Base-by-base conservation (phyloP, 2,113 vertebrate genomes). In the Orthonyx spaldingii region DNA sequence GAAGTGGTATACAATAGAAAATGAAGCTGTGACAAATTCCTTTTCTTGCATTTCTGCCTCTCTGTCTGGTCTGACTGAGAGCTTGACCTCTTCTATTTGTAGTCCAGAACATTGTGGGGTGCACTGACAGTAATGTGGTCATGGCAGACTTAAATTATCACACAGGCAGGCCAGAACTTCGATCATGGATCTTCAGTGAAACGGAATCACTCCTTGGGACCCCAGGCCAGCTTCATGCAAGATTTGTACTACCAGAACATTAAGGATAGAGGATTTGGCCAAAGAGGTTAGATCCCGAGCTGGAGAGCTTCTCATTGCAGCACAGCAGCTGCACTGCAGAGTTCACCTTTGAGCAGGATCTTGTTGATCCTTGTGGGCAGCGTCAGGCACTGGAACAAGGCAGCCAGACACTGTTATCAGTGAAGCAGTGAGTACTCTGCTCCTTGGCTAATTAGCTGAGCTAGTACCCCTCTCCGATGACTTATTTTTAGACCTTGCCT, bases 401-500 rank as follows among this genome's bases (percentile, higher is more conserved):
- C 53, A 14, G 46, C 33, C 50, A 47, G 46, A 28, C 20, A 5
- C 47, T 35, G 53, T 18, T 42, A 22, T 6, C 65, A 75, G 7
- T 16, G 42, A 47, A 82, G 28, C 55, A 64, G 39, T 9, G 46
- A 53, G 49, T n/a, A 44, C 53, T 44, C 52, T 71, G 74, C 74
- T 91, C 60, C 56, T 91, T 53, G 27, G 47, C 26, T 70, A 80
- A 66, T 75, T 71, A 75, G 60, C 70, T 44, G 28, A 92, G 35
- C 71, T 85, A 86, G 66, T 42, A 83, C 63, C 46, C 30, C 71
- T 87, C 86, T 24, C 76, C 88, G 53, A 77, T 82, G 32, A 68
- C 52, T 83, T 90, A 63, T 64, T 95, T 91, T 92, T 86, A 94
- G 90, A 39, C 30, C 42, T 56, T 81, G 80, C 52, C 68, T 81